A percentile compares a stretch with the other conserved stretches of the same genome.
Evolutionary conservation across 2,113 vertebrate genomes (phyloP).

Genomic region (Hirundichthys speculiger): DNA sequence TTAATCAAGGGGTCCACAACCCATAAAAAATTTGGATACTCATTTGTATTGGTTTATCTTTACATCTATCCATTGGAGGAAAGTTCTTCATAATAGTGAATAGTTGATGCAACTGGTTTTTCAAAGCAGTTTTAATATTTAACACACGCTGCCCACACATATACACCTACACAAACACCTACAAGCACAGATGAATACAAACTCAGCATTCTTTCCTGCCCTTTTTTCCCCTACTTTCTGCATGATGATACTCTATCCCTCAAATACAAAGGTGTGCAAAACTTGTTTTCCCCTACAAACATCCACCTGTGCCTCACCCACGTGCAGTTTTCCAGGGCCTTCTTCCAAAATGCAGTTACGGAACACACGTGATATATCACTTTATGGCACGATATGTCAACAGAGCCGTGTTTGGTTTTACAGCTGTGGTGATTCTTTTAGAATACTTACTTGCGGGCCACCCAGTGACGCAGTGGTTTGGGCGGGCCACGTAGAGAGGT

Average conservation of each 20-base stretch:
- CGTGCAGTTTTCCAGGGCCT: not conserved
- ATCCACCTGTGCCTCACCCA: no score
- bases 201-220: conserved; percentile 31
- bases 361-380: conserved; percentile 15
- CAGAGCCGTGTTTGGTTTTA: not conserved
- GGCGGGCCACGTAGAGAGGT: no score
- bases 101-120: conserved; percentile 24
- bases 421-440: conserved; percentile 11
- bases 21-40: no score
- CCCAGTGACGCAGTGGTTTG: no score
- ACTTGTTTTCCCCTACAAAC: conserved; percentile 1
- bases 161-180: not conserved
- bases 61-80: not conserved
- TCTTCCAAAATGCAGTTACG: not conserved
- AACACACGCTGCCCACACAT: conserved; percentile 23
- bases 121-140: conserved; percentile 25
- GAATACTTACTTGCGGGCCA: not conserved
- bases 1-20: no score
- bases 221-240: conserved; percentile 30
- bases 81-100: conserved; percentile 2
- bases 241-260: not conserved
- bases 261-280: not conserved
- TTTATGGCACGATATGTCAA: conserved; percentile 24
- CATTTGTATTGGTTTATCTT: not conserved
- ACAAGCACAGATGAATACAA: not conserved